phyloP scores from a whole-genome alignment of 2,888 invertebrate genomes.

The Sinhomidia bicolor region DNA sequence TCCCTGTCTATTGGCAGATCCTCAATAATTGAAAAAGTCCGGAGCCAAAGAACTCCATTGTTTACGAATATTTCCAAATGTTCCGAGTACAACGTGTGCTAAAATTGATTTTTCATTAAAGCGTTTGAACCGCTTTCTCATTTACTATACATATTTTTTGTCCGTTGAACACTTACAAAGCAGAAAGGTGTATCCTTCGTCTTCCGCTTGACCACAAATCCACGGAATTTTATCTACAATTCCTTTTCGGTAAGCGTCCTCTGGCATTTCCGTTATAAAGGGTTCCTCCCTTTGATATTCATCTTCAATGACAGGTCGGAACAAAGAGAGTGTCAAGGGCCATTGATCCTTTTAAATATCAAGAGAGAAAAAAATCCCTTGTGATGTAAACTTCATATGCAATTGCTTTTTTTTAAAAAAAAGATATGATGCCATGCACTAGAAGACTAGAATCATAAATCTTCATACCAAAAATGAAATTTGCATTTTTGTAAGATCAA shows the following conservation, averaged over 20 bases:
- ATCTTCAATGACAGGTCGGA: conserved; percentile 72
- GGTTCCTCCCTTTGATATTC: conserved; percentile 58
- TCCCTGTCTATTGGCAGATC: conserved; percentile 64
- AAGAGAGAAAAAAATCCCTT: neutral
- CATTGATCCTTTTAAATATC: conserved; percentile 64
- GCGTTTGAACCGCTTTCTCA: too few relatives aligned
- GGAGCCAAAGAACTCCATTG: conserved; percentile 73
- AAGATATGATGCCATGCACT: too few relatives aligned
- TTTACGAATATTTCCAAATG: conserved; percentile 64
- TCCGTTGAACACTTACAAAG: conserved; percentile 63
- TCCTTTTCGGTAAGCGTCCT: conserved; percentile 73
- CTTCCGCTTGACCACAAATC: conserved; percentile 70
- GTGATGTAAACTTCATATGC: neutral
- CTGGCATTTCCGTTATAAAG: conserved; percentile 76
- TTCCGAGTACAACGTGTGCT: conserved; percentile 72
- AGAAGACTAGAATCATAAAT: neutral
- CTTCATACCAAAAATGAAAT: conserved; percentile 69
- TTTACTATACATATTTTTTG: too few relatives aligned
- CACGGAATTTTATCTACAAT: conserved; percentile 74
- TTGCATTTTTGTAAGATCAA: conserved; percentile 68
- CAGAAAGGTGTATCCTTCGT: conserved; percentile 74
- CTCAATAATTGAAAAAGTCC: conserved; percentile 73
- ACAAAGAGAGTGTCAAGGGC: conserved; percentile 65
- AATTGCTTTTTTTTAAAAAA: too few relatives aligned
- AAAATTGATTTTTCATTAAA: neutral